Evolutionary conservation across 2,888 invertebrate genomes (phyloP).

Genomic region (Serripes groenlandicus): DNA sequence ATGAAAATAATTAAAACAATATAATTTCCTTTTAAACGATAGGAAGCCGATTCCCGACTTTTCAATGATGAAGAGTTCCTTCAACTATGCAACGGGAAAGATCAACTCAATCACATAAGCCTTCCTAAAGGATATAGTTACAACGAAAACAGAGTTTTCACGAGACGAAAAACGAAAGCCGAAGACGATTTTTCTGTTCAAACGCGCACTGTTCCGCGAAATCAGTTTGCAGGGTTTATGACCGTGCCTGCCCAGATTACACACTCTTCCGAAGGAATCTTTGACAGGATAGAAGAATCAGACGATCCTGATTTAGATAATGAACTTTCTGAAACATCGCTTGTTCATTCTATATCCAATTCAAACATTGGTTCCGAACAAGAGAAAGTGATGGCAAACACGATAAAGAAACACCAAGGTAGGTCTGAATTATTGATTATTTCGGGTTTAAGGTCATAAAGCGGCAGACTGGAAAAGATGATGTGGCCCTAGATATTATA

Average conservation of each 20-base stretch:
- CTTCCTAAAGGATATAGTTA: too few relatives aligned
- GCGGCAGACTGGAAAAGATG: too few relatives aligned
- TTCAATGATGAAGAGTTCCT: constrained; percentile 9
- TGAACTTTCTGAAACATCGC: not conserved
- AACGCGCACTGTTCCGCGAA: too few relatives aligned
- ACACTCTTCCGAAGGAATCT: not conserved
- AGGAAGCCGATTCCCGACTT: not conserved
- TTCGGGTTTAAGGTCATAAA: too few relatives aligned
- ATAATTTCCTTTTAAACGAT: too few relatives aligned
- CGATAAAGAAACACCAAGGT: not conserved
- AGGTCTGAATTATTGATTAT: too few relatives aligned
- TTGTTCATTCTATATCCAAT: not conserved
- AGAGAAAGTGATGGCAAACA: not conserved
- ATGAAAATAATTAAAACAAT: too few relatives aligned
- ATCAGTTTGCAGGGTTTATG: not conserved
- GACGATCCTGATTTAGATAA: not conserved
- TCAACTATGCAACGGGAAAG: not conserved
- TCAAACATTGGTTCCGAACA: not conserved
- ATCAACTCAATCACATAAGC: too few relatives aligned
- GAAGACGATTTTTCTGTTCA: too few relatives aligned
- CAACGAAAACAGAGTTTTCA: too few relatives aligned
- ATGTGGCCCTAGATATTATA: too few relatives aligned
- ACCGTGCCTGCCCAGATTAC: not conserved
- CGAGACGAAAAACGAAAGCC: too few relatives aligned
- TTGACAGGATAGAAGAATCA: not conserved